Evolutionary conservation across 2,113 vertebrate genomes (phyloP).

Genomic region (Oostethus manadensis): DNA sequence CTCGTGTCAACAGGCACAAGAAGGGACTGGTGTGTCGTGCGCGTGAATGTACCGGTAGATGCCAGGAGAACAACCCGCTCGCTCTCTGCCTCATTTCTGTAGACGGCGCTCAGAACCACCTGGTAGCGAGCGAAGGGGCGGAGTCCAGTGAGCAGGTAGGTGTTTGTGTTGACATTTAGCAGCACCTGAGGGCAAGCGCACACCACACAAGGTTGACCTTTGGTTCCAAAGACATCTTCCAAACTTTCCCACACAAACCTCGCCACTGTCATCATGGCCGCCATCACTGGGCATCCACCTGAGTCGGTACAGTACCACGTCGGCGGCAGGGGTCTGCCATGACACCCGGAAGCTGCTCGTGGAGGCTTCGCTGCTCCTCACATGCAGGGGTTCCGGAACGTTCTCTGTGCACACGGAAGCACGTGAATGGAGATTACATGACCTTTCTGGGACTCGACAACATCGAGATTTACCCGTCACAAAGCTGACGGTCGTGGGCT

Average conservation of each 20-base stretch:
- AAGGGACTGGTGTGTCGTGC: too few relatives aligned
- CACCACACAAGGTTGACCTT: neutral
- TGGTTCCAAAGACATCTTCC: too few relatives aligned
- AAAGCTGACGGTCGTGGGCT: conserved; percentile 83
- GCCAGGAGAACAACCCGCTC: conserved; percentile 76
- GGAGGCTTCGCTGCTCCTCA: conserved; percentile 77
- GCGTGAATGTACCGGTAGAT: conserved; percentile 72
- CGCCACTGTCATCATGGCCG: conserved; percentile 68
- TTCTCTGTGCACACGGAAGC: conserved; percentile 61
- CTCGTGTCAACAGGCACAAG: neutral
- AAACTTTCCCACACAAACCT: conserved; percentile 65
- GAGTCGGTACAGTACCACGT: conserved; percentile 82
- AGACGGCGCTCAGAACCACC: conserved; percentile 82
- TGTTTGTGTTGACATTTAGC: conserved; percentile 75
- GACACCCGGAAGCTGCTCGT: conserved; percentile 80
- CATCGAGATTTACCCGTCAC: conserved; percentile 76
- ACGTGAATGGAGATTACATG: too few relatives aligned
- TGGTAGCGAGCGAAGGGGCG: conserved; percentile 79
- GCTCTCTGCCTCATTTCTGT: conserved; percentile 82
- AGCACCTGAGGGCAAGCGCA: conserved; percentile 60
- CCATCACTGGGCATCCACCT: conserved; percentile 80
- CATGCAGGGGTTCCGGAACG: conserved; percentile 76
- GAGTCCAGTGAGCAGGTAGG: conserved; percentile 77
- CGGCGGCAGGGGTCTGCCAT: conserved; percentile 80
- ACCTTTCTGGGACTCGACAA: too few relatives aligned